Percentiles rank a stretch among this genome's conserved stretches.
Conservation (phyloP, 1,140 invertebrate genomes). For the Cydia splendana region DNA sequence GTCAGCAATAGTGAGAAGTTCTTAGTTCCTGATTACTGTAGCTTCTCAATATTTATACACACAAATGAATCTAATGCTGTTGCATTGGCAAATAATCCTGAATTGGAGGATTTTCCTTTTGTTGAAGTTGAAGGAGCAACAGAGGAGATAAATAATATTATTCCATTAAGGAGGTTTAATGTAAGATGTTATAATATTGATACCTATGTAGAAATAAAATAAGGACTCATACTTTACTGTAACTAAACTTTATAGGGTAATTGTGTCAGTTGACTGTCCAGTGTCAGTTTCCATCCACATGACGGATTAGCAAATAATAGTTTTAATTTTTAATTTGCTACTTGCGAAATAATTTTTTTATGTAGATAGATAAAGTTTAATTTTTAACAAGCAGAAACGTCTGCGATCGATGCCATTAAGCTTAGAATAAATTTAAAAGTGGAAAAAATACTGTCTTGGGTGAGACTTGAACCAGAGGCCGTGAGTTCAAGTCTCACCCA, state of each 20-base stretch:
- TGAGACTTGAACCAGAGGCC: no score
- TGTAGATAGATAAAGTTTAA: no score
- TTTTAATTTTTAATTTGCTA: no score
- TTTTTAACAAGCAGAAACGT: no score
- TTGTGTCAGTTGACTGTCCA: no score
- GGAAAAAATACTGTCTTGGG: no score
- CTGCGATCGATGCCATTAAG: no score
- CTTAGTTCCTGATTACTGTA: conserved; percentile 76
- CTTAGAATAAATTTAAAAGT: no score
- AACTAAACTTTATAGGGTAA: background rate
- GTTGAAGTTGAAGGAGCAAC: conserved; percentile 68
- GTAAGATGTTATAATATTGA: conserved; percentile 61
- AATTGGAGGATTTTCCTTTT: conserved; percentile 80
- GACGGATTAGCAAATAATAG: no score
- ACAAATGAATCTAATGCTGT: conserved; percentile 80
- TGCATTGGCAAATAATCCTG: conserved; percentile 72
- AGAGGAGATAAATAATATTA: conserved; percentile 52
- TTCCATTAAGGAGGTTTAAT: conserved; percentile 63
- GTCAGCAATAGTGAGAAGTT: conserved; percentile 73
- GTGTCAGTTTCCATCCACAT: no score
- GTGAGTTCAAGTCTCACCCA: no score
- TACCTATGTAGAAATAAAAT: conserved; percentile 57
- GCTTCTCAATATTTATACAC: conserved; percentile 80
- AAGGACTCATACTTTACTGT: background rate
- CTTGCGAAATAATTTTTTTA: no score